A percentile compares a stretch with the other conserved stretches of the same genome.
These are phyloP conservation scores for Cherax quadricarinatus DNA, from an alignment of 1,140 invertebrate genomes.

Conservation along the genomic window DNA sequence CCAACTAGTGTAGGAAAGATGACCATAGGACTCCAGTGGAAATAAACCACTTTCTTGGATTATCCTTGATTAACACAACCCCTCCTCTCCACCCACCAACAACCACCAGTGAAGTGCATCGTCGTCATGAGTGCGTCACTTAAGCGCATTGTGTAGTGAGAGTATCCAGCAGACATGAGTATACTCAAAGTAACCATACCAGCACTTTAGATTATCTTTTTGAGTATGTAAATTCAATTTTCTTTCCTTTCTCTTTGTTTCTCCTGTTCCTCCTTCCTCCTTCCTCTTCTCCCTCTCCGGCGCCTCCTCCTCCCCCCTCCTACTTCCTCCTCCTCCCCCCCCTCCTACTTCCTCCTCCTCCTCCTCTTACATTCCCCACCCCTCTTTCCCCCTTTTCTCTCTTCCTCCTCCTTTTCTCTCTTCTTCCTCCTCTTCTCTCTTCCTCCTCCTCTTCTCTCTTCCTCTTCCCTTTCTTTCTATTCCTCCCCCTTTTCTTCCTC, in stretches of 20 bases:
- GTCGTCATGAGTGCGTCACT: not conserved
- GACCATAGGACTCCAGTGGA: no score
- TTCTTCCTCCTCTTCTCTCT: not conserved
- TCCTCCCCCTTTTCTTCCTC: no score
- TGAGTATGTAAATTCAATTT: not conserved
- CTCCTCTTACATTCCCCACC: no score
- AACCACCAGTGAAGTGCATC: not conserved
- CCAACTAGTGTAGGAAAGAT: no score
- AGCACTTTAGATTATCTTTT: conserved; percentile 1
- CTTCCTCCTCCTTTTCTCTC: not conserved
- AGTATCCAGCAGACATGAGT: not conserved
- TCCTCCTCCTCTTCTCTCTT: not conserved
- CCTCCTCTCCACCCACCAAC: no score
- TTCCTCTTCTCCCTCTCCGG: not conserved
- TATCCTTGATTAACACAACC: no score
- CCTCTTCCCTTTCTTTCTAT: not conserved
- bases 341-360: no score
- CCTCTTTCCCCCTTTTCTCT: no score
- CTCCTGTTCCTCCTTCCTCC: not conserved
- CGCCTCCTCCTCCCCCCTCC: not conserved
- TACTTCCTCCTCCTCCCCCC: not conserved
- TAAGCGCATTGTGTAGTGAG: not conserved
- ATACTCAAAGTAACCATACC: not conserved
- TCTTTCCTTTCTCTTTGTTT: not conserved
- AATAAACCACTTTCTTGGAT: no score